Percentiles rank a stretch among this genome's conserved stretches.
Evolutionary conservation across 2,888 invertebrate genomes (phyloP).

Genomic region (Priocnemis perturbator): DNA sequence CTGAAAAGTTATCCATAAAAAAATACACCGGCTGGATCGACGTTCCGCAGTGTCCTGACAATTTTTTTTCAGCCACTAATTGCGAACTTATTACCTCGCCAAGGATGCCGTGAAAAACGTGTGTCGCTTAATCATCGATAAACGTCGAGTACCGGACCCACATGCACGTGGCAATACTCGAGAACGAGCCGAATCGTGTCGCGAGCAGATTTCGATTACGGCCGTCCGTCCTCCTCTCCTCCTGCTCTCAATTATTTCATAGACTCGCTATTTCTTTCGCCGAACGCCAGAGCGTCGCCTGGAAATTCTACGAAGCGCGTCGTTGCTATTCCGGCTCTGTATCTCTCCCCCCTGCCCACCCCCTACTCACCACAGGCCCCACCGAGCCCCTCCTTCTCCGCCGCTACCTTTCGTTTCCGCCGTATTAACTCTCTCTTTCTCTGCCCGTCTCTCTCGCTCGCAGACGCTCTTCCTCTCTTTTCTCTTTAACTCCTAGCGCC

Average conservation of each 20-base stretch:
- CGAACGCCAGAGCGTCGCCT: constrained; percentile 19
- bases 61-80: no score
- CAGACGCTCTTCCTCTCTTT: constrained; percentile 14
- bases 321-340: constrained; percentile 12
- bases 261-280: constrained; percentile 11
- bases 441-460: constrained; percentile 5
- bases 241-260: constrained; percentile 21
- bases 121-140: no score
- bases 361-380: not conserved
- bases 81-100: no score
- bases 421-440: constrained; percentile 9
- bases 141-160: no score
- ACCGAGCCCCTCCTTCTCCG: not conserved
- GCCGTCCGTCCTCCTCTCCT: no score
- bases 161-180: no score
- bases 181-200: no score
- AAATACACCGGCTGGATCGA: no score
- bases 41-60: no score
- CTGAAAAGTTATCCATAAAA: no score
- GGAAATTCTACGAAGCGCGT: constrained; percentile 34
- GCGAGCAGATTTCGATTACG: no score
- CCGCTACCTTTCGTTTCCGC: constrained; percentile 19
- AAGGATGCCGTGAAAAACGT: no score
- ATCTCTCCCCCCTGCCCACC: not conserved
- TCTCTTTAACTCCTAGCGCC: constrained; percentile 43